Conservation (phyloP, 2,888 invertebrate genomes). For the Punctoribates punctum region DNA sequence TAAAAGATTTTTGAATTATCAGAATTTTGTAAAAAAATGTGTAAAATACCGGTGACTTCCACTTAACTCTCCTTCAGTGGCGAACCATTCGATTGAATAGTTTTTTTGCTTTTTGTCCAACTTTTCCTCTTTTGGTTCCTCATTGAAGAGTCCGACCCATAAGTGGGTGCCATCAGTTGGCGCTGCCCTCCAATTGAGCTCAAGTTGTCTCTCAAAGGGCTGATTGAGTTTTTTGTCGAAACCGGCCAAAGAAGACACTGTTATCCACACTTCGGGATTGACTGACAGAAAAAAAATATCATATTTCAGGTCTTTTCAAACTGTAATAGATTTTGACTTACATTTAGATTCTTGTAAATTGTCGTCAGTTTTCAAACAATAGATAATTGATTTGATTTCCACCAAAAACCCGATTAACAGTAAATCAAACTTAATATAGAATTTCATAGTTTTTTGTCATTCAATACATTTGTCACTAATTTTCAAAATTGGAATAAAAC, state of each 20-base stretch:
- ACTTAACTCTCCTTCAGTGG: background rate
- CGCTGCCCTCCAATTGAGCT: constrained; percentile 38
- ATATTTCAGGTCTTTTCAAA: too few relatives aligned
- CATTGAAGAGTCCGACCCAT: constrained; percentile 36
- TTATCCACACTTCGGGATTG: constrained; percentile 38
- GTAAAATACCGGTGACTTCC: constrained; percentile 16
- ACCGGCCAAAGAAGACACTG: constrained; percentile 39
- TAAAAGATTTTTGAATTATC: too few relatives aligned
- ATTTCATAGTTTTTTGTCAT: constrained; percentile 3
- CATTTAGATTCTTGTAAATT: background rate
- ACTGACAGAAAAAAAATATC: background rate
- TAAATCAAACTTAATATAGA: constrained; percentile 8
- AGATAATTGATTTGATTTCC: background rate
- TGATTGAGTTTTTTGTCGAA: background rate
- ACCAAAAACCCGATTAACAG: background rate
- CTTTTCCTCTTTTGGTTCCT: background rate
- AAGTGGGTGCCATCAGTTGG: constrained; percentile 2
- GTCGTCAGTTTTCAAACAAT: background rate
- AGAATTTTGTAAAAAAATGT: too few relatives aligned
- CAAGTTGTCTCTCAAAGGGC: constrained; percentile 14
- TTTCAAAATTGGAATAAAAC: background rate
- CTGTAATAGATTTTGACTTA: background rate
- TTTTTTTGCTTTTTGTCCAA: background rate
- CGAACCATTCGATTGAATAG: constrained; percentile 7
- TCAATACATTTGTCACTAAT: background rate